Base-by-base conservation (phyloP, 2,888 invertebrate species). In the Noctua janthina region DNA sequence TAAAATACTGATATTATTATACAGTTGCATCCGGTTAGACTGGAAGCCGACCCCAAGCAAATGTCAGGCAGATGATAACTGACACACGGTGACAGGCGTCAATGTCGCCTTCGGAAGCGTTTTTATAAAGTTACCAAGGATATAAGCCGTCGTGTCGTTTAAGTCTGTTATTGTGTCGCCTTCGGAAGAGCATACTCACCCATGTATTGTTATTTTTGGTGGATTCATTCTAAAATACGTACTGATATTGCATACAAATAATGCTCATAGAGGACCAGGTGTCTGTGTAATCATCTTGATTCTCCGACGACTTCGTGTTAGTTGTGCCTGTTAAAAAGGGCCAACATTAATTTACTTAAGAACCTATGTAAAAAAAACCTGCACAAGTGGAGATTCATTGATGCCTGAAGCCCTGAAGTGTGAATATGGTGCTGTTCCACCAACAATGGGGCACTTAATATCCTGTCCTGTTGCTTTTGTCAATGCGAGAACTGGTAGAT, bases 251-350 rank as follows among this genome's bases (percentile, higher is more conserved):
- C 23, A 97, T 92, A 89, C 97, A 96, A 13, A 97, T 96, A 85
- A 97, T 96, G 91, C 97, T 97, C 94, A 97, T 96, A 2, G 97
- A 97, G 0, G 97, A 97, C 94, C 96, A 96, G n/a, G 97, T 95
- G 62, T 96, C 94, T 15, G 93, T 71, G 49, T 81, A 68, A 76
- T 94, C 93, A 7, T 93, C 89, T 76, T 91, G 93, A 79, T 89
- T 93, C 76, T 90, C 92, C 7, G 93, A 88, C 8, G 92, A 81
- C 69, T 92, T 92, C n/a, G 68, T 79, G 23, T 91, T 91, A 62
- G 62, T 70, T 35, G 81, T 70, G 67, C 74, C 89, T 90, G 73
- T 17, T 49, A 43, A 35, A 56, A 67, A 49, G 68, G 13, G 83
- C 4, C 6, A 62, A 51, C 10, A 43, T n/a, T 64, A 62, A n/a